Percentiles rank a stretch among this genome's conserved stretches.
Evolutionary conservation across 92 coral and sea anemone species (phyloP).

Genomic region (Siderastrea siderea): DNA sequence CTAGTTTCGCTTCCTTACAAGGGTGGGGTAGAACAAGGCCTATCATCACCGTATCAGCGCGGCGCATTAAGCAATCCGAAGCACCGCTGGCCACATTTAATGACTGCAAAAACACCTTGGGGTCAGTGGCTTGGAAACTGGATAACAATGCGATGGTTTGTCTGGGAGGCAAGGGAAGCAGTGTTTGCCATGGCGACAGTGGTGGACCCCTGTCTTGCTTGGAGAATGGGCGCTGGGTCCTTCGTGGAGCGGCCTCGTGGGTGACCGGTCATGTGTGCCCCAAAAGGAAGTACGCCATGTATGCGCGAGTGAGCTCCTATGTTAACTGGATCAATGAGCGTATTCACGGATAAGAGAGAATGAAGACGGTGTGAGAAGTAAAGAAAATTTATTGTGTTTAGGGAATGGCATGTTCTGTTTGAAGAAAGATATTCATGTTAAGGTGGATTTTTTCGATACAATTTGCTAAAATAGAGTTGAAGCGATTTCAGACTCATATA

Average conservation of each 20-base stretch:
- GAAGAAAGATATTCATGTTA: background rate
- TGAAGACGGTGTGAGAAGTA: too few relatives aligned
- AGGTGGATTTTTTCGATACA: too few relatives aligned
- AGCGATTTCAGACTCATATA: too few relatives aligned
- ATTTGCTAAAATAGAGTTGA: too few relatives aligned
- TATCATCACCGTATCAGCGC: background rate
- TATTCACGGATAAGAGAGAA: background rate
- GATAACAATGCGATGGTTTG: constrained; percentile 39
- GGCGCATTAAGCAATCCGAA: constrained; percentile 31
- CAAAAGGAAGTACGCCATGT: background rate
- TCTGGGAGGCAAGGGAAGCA: constrained; percentile 33
- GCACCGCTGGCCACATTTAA: constrained; percentile 51
- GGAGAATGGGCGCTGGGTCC: constrained; percentile 68
- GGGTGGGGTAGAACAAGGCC: background rate
- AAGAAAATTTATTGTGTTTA: too few relatives aligned
- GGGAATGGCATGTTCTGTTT: background rate
- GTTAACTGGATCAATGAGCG: background rate
- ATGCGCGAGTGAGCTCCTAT: constrained; percentile 29
- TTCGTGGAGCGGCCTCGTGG: constrained; percentile 66
- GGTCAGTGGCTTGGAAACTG: constrained; percentile 15
- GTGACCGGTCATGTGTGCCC: constrained; percentile 48
- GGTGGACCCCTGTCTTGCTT: constrained; percentile 65
- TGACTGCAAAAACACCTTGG: constrained; percentile 18
- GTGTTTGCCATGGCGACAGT: constrained; percentile 64
- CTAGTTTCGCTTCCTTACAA: background rate